Conservation (phyloP, 2,888 invertebrate genomes). For the Microctonus hyperodae region DNA sequence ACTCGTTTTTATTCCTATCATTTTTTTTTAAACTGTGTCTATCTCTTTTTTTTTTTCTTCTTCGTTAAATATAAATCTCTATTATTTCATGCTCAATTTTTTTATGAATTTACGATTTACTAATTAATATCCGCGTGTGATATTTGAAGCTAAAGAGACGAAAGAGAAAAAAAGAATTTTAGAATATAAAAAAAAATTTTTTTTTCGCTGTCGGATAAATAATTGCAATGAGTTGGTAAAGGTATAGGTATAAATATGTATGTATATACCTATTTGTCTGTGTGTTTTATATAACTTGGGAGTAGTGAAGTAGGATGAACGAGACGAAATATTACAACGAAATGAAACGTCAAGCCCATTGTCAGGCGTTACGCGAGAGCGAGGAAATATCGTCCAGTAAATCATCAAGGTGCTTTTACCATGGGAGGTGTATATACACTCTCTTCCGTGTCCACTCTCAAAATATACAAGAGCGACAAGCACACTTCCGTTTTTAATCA, state of each 20-base stretch:
- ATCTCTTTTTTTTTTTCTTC: too few species aligned
- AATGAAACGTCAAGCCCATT: conserved; percentile 62
- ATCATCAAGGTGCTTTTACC: conserved; percentile 40
- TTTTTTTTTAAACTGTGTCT: background rate
- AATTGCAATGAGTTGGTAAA: too few species aligned
- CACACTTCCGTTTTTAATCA: conserved; percentile 57
- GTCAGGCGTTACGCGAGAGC: conserved; percentile 51
- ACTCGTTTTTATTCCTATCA: conserved; percentile 13
- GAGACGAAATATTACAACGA: conserved; percentile 51
- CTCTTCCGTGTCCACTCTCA: conserved; percentile 40
- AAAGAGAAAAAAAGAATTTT: background rate
- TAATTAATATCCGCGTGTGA: too few species aligned
- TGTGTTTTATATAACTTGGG: background rate
- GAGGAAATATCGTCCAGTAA: conserved; percentile 60
- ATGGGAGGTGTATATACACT: conserved; percentile 27
- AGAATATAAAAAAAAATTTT: too few species aligned
- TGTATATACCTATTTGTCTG: too few species aligned
- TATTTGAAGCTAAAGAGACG: too few species aligned
- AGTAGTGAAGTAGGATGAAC: conserved; percentile 3
- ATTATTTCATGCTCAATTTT: too few species aligned
- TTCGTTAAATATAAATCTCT: background rate
- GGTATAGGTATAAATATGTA: too few species aligned
- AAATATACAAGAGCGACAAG: conserved; percentile 44
- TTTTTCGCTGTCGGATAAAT: too few species aligned
- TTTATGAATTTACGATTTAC: too few species aligned